A percentile compares a stretch with the other conserved stretches of the same genome.
Evolutionary conservation across 2,113 vertebrate genomes (phyloP).

Genomic region (Rhineura floridana): DNA sequence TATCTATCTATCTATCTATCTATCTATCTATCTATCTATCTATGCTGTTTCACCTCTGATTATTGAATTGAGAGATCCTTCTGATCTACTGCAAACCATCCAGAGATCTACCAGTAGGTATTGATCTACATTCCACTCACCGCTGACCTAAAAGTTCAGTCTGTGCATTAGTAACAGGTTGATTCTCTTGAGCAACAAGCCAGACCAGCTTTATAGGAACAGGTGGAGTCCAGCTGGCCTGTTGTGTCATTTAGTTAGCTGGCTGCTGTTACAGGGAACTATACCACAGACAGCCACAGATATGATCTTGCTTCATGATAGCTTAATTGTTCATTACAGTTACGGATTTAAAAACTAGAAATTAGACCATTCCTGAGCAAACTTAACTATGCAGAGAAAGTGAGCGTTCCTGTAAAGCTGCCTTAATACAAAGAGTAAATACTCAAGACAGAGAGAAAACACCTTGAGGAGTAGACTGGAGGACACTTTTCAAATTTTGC

Average conservation of each 20-base stretch:
- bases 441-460: slow-evolving; percentile 49
- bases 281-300: background rate
- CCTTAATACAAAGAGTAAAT: slow-evolving; percentile 32
- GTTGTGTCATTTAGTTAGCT: background rate
- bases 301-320: background rate
- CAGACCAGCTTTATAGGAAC: background rate
- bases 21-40: too few relatives aligned
- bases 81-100: too few relatives aligned
- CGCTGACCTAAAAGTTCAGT: too few relatives aligned
- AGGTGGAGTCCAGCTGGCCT: background rate
- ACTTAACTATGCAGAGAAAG: background rate
- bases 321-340: background rate
- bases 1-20: too few relatives aligned
- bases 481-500: slow-evolving; percentile 43
- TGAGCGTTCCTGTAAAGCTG: background rate
- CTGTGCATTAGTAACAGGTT: too few relatives aligned
- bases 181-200: too few relatives aligned
- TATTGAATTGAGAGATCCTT: too few relatives aligned
- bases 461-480: slow-evolving; percentile 52
- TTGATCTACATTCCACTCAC: too few relatives aligned
- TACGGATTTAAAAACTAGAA: background rate
- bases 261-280: background rate
- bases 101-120: too few relatives aligned
- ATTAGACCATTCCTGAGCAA: background rate
- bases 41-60: too few relatives aligned